A percentile compares a stretch with the other conserved stretches of the same genome.
Conservation (phyloP, 2,113 vertebrate species). For the Notothenia coriiceps region DNA sequence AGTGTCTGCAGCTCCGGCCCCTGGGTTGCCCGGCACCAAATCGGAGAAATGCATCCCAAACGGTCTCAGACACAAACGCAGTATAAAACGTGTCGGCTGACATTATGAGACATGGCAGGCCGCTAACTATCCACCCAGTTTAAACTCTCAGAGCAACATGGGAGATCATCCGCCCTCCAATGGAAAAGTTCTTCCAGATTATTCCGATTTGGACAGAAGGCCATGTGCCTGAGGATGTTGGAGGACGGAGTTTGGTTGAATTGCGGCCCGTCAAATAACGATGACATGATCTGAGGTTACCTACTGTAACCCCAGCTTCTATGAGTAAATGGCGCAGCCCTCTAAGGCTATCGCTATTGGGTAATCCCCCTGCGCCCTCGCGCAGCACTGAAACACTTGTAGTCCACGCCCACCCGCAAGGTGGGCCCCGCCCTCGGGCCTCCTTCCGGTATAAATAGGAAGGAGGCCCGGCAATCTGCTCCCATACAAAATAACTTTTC, state of each 20-base stretch:
- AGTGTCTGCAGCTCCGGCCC: conserved; percentile 41
- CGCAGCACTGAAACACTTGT: too few relatives aligned
- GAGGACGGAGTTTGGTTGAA: neutral
- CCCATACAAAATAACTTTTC: too few relatives aligned
- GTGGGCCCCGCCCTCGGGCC: too few relatives aligned
- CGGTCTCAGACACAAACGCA: conserved; percentile 76
- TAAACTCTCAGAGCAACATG: neutral
- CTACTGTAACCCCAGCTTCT: too few relatives aligned
- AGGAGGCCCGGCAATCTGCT: too few relatives aligned
- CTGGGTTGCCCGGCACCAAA: conserved; percentile 55
- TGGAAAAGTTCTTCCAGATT: neutral
- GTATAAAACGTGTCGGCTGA: conserved; percentile 80
- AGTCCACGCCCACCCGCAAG: too few relatives aligned
- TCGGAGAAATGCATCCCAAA: conserved; percentile 73
- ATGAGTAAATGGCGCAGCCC: too few relatives aligned
- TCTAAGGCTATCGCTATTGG: too few relatives aligned
- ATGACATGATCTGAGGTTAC: neutral
- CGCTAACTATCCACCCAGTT: neutral
- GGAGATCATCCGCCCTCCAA: conserved; percentile 3
- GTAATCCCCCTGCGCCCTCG: too few relatives aligned
- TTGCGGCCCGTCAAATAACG: conserved; percentile 9
- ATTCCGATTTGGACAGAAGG: conserved; percentile 5
- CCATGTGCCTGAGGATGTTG: conserved; percentile 1
- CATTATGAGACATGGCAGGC: neutral
- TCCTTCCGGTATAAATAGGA: too few relatives aligned